A percentile compares a stretch with the other conserved stretches of the same genome.
Evolutionary conservation across 2,888 invertebrate genomes (phyloP).

Genomic region (Drosophila flavopinicola): DNA sequence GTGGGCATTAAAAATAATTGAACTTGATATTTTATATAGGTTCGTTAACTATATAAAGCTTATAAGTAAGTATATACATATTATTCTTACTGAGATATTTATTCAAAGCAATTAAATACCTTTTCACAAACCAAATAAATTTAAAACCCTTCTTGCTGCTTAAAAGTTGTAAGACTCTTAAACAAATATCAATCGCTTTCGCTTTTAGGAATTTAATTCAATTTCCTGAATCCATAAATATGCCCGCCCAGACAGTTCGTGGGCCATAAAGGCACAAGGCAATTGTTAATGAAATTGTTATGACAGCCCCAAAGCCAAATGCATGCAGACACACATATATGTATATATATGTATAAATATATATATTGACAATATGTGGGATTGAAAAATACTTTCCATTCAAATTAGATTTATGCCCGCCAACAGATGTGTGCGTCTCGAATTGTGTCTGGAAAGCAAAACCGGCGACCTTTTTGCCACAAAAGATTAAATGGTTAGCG

Average conservation of each 20-base stretch:
- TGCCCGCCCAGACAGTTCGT: constrained; percentile 36
- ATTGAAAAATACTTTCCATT: constrained; percentile 54
- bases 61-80: no score
- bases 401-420: constrained; percentile 67
- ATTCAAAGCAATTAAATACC: no score
- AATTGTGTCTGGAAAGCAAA: constrained; percentile 41
- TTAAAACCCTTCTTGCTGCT: neutral
- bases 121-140: no score
- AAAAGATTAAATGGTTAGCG: constrained; percentile 65
- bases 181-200: constrained; percentile 25
- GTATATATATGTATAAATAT: neutral
- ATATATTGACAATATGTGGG: constrained; percentile 12
- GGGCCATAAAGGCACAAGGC: constrained; percentile 33
- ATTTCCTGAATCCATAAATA: constrained; percentile 67
- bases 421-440: constrained; percentile 58
- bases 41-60: no score
- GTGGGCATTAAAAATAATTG: no score
- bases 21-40: no score
- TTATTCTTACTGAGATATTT: no score
- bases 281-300: constrained; percentile 73
- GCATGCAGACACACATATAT: constrained; percentile 12
- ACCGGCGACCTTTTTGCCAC: constrained; percentile 54
- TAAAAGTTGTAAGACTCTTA: constrained; percentile 7
- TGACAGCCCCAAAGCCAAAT: constrained; percentile 56
- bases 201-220: constrained; percentile 52